These are phyloP conservation scores for Myanophis thanlyinensis DNA, from an alignment of 2,113 vertebrate genomes.

Conservation along the genomic window DNA sequence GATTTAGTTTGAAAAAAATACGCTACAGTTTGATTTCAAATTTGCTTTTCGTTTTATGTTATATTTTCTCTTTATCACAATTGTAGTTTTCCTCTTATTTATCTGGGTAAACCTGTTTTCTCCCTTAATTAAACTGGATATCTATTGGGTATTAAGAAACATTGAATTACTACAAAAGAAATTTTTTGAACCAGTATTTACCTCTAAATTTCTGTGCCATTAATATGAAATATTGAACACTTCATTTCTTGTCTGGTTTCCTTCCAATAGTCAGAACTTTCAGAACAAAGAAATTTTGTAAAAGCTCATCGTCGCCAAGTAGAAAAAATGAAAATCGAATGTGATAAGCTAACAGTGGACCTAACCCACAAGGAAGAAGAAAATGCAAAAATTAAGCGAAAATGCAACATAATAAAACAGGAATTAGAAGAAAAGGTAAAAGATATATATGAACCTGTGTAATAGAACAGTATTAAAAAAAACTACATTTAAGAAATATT, in stretches of 20 bases:
- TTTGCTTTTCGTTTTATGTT: background rate
- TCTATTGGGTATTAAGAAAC: background rate
- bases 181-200: background rate
- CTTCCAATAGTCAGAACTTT: slow-evolving; percentile 76
- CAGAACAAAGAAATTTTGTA: slow-evolving; percentile 77
- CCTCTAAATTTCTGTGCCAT: background rate
- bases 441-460: background rate
- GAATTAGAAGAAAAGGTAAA: slow-evolving; percentile 87
- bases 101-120: background rate
- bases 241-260: slow-evolving; percentile 22
- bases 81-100: background rate
- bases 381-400: slow-evolving; percentile 74
- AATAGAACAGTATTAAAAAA: background rate
- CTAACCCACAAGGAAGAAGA: slow-evolving; percentile 76
- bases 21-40: background rate
- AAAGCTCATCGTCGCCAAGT: slow-evolving; percentile 78
- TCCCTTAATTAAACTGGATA: background rate
- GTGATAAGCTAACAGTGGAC: slow-evolving; percentile 83
- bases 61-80: background rate
- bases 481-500: background rate
- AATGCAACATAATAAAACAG: slow-evolving; percentile 80
- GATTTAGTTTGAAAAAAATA: background rate
- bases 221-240: background rate
- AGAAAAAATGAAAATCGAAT: slow-evolving; percentile 88
- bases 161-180: background rate